Base-by-base conservation (phyloP, 2,888 invertebrate genomes). In the Autographa pulchrina region DNA sequence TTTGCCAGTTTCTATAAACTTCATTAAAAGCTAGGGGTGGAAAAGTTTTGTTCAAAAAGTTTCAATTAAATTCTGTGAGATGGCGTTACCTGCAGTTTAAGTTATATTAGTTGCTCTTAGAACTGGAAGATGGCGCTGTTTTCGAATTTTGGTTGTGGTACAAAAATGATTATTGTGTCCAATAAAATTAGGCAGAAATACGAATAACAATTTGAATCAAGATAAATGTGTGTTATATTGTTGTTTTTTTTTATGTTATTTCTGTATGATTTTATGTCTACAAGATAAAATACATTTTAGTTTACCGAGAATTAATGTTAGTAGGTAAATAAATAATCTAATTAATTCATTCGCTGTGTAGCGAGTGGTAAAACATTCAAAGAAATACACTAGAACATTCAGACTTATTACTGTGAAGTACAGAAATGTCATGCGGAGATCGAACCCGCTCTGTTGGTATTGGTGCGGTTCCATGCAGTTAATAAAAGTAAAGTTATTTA, bases 51-150 rank as follows among this genome's bases (percentile, higher is more conserved):
- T 18, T 25, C 8, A 54, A 54, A 25, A 9, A 20, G 20, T 20
- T 56, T 0, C 54, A 52, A 0, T 0, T 1, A 38, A 18, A 18
- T 3, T 41, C 0, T 0, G 32, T 18, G 4, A 81, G 82, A 68
- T 80, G 70, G 35, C 72, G 43, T 56, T 1, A 68, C 5, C 4
- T 0, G 14, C 6, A 60, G 13, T 31, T 43, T 9, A 4, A 0
- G 20, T 56, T 43, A 13, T 60, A 7, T 20, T 16, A 11, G 25
- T 77, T 1, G 14, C 52, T 0, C 1, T 13, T 20, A 14, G 0
- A 11, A 25, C 16, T 54, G 6, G 14, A 3, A 75, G 77, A 67
- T 67, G 67, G 65, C 58, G 38, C 38, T 38, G 38, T 38, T 38
- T 11, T 11, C 11, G 11, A 11, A 11, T 38, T 38, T 11, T 11